A percentile compares a stretch with the other conserved stretches of the same genome.
Evolutionary conservation across 2,888 invertebrate genomes (phyloP).

Genomic region (Mythimna pallens): DNA sequence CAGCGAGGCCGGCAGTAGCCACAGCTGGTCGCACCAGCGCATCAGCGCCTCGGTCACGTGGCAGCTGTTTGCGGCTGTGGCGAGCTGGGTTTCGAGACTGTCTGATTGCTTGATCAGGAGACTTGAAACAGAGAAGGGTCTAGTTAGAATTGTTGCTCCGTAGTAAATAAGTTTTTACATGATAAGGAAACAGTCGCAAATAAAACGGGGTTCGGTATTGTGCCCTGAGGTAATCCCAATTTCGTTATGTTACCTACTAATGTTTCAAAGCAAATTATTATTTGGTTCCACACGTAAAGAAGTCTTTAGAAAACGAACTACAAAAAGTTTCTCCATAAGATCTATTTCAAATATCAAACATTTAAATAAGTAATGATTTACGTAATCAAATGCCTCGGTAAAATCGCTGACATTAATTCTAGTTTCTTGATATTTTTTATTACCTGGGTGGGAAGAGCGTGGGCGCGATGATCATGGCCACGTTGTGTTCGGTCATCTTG

Average conservation of each 20-base stretch:
- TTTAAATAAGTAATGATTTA: neutral
- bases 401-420: neutral
- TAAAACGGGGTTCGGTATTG: neutral
- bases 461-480: constrained; percentile 98
- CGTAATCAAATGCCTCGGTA: constrained; percentile 9
- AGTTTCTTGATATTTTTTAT: neutral
- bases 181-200: neutral
- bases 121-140: constrained; percentile 77
- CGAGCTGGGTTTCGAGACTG: constrained; percentile 93
- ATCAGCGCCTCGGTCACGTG: constrained; percentile 96
- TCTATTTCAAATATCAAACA: neutral
- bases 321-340: neutral
- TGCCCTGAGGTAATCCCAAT: constrained; percentile 13
- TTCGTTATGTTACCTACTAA: neutral
- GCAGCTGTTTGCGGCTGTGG: constrained; percentile 96
- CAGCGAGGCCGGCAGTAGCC: constrained; percentile 94
- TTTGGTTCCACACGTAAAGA: too few species aligned
- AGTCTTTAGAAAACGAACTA: too few species aligned
- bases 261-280: too few species aligned
- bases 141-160: neutral
- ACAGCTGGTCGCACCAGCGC: constrained; percentile 94
- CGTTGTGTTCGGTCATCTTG: constrained; percentile 97
- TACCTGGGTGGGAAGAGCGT: constrained; percentile 96
- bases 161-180: neutral
- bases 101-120: constrained; percentile 91